Evolutionary conservation across 2,113 vertebrate genomes (phyloP).

Genomic region (Cyanoramphus novaezelandiae): DNA sequence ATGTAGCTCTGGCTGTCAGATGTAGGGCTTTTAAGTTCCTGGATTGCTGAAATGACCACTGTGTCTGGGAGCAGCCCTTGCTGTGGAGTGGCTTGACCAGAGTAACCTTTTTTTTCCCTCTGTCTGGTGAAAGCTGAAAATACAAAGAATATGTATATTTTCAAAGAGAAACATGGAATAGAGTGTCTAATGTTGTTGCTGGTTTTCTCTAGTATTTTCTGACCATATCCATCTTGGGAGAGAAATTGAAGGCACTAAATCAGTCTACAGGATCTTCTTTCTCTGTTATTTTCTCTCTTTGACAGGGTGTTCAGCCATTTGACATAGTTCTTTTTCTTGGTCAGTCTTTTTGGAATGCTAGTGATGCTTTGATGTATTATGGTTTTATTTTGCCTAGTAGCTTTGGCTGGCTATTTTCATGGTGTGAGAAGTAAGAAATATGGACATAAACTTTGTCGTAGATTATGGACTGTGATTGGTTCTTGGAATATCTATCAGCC

Average conservation of each 20-base stretch:
- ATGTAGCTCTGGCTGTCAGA: background rate
- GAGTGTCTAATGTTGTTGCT: background rate
- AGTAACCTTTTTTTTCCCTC: background rate
- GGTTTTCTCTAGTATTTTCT: background rate
- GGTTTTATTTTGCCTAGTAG: background rate
- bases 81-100: background rate
- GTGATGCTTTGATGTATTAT: background rate
- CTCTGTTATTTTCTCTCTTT: background rate
- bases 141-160: background rate
- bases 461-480: background rate
- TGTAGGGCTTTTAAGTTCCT: background rate
- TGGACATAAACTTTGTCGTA: fast-evolving
- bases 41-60: background rate
- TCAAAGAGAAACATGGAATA: background rate
- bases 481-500: background rate
- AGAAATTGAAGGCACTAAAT: background rate
- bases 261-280: background rate
- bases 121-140: background rate
- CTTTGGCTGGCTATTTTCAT: background rate
- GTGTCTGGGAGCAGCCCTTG: background rate
- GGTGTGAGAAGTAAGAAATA: background rate
- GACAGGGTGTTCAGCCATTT: background rate
- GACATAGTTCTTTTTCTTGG: background rate
- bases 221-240: background rate
- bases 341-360: background rate